These are phyloP conservation scores for Pomacea canaliculata DNA, from an alignment of 2,888 invertebrate species.

Conservation along the genomic window DNA sequence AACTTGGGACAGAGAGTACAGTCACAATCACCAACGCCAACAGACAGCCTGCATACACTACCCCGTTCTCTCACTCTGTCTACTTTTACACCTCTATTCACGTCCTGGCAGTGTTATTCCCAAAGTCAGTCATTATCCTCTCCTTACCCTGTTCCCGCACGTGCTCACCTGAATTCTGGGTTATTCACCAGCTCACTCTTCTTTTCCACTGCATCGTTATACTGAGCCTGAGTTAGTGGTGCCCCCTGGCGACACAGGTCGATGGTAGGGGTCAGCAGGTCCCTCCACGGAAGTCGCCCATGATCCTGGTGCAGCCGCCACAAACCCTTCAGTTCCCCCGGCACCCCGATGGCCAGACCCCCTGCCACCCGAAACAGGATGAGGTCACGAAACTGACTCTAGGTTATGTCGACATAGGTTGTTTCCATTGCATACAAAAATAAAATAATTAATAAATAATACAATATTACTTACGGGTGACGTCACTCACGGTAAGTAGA, in stretches of 20 bases:
- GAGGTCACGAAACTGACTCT: neutral
- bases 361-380: slow-evolving; percentile 44
- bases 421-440: no score
- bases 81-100: no score
- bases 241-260: slow-evolving; percentile 82
- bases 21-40: no score
- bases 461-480: no score
- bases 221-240: slow-evolving; percentile 35
- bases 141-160: neutral
- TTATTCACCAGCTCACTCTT: neutral
- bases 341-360: slow-evolving; percentile 82
- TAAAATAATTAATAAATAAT: no score
- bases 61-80: no score
- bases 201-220: slow-evolving; percentile 5
- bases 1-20: neutral
- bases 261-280: slow-evolving; percentile 84
- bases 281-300: slow-evolving; percentile 83
- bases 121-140: no score
- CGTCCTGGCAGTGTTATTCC: no score
- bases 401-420: no score
- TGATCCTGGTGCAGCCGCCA: slow-evolving; percentile 81
- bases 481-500: no score
- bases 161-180: slow-evolving; percentile 14
- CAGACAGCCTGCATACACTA: no score
- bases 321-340: slow-evolving; percentile 91